Evolutionary conservation across 53 echinoderm and acorn worm species (phyloP), one percentile per base, ranked within the genome.

Genomic region (Pentamera pediparva): DNA sequence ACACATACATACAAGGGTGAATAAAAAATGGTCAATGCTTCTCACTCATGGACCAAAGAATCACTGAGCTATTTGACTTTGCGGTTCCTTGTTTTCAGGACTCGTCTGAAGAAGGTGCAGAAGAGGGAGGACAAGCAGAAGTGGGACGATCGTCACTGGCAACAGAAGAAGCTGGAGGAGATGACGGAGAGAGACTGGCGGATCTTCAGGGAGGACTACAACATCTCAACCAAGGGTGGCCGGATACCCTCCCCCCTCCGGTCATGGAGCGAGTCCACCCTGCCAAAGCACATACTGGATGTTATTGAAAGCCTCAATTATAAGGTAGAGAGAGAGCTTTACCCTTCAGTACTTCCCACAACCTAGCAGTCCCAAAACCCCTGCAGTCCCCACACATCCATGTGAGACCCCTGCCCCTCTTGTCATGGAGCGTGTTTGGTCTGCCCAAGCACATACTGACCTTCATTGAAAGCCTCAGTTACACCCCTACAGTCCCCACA

Each of bases 171-270:
- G 13, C 76, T 82, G 18, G 35, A 36, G 0, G 90, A 95, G 81
- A 95, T 95, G 95, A 49, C 61, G 17, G 87, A 87, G 40, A 69
- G 95, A 35, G 95, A 95, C 37, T 95, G 95, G 95, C 83, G 95
- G 20, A 95, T 95, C 79, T 95, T 95, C 75, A 69, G 95, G 39
- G 95, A 94, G 59, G 95, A 94, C 56, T 94, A 87, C 59, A 94
- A 90, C 81, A 94, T 94, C 75, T 85, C 88, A 1, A 90, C 89
- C 29, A 94, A 94, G 56, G 95, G 95, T 28, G 95, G 95, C 3
- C 82, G 85, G 29, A 94, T 94, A 26, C 87, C 95, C 0, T 50
- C 35, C 24, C 95, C 95, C 3, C 81, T 94, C 4, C 70, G 95
- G 0, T 61, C 74, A 49, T 94, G 95, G 95, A 78, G 76, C 0